Evolutionary conservation across 2,797 vertebrate genomes (phyloP), one percentile per base, ranked within the genome.

Genomic region (Microctenopoma stevenorrisi): DNA sequence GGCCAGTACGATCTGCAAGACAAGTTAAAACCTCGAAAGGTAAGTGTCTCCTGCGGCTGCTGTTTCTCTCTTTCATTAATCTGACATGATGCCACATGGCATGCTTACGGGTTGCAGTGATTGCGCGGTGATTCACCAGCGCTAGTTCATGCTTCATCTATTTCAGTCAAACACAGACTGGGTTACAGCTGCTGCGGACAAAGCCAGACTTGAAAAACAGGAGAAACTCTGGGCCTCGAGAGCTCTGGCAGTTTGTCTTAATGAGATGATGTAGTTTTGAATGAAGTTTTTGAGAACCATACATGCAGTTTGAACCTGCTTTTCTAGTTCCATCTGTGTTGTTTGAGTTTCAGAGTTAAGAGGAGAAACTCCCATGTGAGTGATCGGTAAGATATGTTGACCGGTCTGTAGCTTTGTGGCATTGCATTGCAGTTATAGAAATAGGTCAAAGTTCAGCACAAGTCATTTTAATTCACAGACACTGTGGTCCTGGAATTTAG

Each of bases 1-100:
- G 97, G 96, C 74, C 98, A 99, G 78, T 99, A 98, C 65, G 98
- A 99, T 77, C 91, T 97, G 28, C 98, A 99, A 87, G 98, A 99
- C 71, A 98, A 98, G 88, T 94, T 99, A 74, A 98, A 99, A 80
- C 98, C 98, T 42, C 93, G 98, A 65, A 97, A 98, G 95, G 98
- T 98, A 93, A 93, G 91, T 1, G n/a, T 33, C 57, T 33, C 49
- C 16, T 49, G 30, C 55, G 7, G 51, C 56, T 48, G 16, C 25
- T 51, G 8, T 52, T 49, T 63, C 74, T 60, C 58, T 40, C 37
- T 60, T 52, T 63, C 64, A 13, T 43, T 53, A 18, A 76, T 74
- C 49, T 42, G 65, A 59, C 52, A 69, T 64, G 68, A 85, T 57
- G 37, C 66, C 64, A 60, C 76, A 79, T 60, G 73, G 56, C 50